These are phyloP conservation scores for Eidolon helvum DNA, from an alignment of 2,113 vertebrate species.

Conservation along the genomic window DNA sequence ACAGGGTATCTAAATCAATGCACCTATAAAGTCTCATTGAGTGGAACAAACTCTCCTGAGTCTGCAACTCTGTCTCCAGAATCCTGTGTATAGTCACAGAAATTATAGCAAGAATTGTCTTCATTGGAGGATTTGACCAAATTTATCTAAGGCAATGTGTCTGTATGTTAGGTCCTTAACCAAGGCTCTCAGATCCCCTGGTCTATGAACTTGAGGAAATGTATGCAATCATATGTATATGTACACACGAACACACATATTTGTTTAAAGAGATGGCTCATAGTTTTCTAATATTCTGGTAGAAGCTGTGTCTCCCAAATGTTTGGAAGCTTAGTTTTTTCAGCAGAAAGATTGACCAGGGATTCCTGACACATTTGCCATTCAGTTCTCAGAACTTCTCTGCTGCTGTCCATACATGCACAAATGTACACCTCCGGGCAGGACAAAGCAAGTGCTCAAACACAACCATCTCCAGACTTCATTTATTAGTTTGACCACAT, in stretches of 20 bases:
- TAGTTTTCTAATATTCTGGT: background rate
- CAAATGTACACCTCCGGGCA: background rate
- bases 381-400: background rate
- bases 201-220: background rate
- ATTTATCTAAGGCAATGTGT: background rate
- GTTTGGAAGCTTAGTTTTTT: background rate
- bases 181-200: background rate
- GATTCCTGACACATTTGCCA: background rate
- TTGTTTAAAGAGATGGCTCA: background rate
- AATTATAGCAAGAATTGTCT: background rate
- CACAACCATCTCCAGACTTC: background rate
- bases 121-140: background rate
- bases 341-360: background rate
- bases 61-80: background rate
- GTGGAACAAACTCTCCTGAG: background rate
- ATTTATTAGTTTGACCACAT: background rate
- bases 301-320: background rate
- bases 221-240: background rate
- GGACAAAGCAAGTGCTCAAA: background rate
- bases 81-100: background rate
- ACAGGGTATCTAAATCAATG: background rate
- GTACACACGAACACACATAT: fast-evolving
- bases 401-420: background rate
- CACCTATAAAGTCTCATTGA: background rate
- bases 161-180: background rate